Conservation (phyloP, 2,113 vertebrate genomes). For the Toxotes jaculatrix region DNA sequence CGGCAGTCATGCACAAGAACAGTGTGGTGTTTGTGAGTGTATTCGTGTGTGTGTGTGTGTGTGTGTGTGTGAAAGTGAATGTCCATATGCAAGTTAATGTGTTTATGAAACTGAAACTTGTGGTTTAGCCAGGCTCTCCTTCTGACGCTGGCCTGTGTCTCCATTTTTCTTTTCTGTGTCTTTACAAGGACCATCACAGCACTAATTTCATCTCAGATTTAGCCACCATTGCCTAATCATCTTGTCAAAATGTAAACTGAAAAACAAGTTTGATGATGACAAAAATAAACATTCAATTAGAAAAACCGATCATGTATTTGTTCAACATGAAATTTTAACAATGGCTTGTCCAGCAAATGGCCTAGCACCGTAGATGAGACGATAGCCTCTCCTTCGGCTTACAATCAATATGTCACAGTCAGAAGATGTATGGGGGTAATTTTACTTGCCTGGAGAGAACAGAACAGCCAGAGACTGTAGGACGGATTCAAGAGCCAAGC, state of each 20-base stretch:
- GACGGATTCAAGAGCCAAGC: conserved; percentile 34
- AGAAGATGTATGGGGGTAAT: conserved; percentile 74
- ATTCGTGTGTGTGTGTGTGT: conserved; percentile 24
- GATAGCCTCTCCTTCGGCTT: conserved; percentile 63
- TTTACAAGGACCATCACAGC: conserved; percentile 1
- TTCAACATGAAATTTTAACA: conserved; percentile 37
- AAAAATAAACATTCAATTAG: conserved; percentile 19
- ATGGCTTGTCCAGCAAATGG: conserved; percentile 38
- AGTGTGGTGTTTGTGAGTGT: conserved; percentile 48
- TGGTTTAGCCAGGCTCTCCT: conserved; percentile 29
- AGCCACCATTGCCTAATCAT: conserved; percentile 21
- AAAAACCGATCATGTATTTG: conserved; percentile 17
- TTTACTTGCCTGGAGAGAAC: conserved; percentile 54
- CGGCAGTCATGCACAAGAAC: conserved; percentile 45
- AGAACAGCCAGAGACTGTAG: conserved; percentile 36
- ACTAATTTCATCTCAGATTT: conserved; percentile 22
- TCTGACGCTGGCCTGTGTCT: conserved; percentile 4
- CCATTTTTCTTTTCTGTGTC: conserved; percentile 2
- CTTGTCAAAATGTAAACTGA: conserved; percentile 26
- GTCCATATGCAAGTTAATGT: conserved; percentile 14
- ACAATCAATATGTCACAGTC: conserved; percentile 73
- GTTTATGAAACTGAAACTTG: conserved; percentile 31
- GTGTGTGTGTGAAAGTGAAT: conserved; percentile 27
- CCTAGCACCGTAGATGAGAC: conserved; percentile 45
- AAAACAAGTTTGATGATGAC: conserved; percentile 11